A percentile compares a stretch with the other conserved stretches of the same genome.
Conservation (phyloP, 2,797 vertebrate genomes). For the Rhadinocentrus ornatus region DNA sequence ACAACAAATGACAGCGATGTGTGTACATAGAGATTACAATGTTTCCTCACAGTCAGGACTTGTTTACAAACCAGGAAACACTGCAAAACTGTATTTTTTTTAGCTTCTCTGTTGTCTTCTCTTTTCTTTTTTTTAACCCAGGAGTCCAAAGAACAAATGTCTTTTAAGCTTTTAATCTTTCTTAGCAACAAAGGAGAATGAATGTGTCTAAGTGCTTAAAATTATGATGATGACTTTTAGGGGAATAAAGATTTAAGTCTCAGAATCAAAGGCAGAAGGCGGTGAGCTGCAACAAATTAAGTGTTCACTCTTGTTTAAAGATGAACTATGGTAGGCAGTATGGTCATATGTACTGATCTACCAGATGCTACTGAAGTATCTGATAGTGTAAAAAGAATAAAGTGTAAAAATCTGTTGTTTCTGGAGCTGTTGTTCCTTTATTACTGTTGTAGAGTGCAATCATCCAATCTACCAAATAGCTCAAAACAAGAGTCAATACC, state of each 20-base stretch:
- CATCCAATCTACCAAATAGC: too few relatives aligned
- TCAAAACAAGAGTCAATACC: too few relatives aligned
- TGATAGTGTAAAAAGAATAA: too few relatives aligned
- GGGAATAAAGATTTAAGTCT: background rate
- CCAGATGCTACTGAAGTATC: too few relatives aligned
- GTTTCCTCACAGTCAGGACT: background rate
- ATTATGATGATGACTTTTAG: background rate
- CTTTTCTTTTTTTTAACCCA: rapidly evolving
- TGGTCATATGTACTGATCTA: too few relatives aligned
- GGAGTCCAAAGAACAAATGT: background rate
- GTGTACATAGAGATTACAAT: slow-evolving; percentile 4
- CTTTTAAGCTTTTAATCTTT: background rate
- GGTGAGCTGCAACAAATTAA: background rate
- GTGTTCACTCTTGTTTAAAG: too few relatives aligned
- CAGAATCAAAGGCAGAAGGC: background rate
- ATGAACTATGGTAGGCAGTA: too few relatives aligned
- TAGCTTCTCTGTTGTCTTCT: background rate
- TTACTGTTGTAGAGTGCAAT: too few relatives aligned
- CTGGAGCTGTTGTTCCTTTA: too few relatives aligned
- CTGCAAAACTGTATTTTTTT: background rate
- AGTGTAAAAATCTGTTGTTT: too few relatives aligned
- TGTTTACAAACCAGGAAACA: background rate
- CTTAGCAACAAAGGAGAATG: background rate
- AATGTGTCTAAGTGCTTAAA: background rate
- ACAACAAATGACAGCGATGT: slow-evolving; percentile 1